phyloP scores from a whole-genome alignment of 2,797 vertebrate species.

The Tenualosa thibaudeaui region DNA sequence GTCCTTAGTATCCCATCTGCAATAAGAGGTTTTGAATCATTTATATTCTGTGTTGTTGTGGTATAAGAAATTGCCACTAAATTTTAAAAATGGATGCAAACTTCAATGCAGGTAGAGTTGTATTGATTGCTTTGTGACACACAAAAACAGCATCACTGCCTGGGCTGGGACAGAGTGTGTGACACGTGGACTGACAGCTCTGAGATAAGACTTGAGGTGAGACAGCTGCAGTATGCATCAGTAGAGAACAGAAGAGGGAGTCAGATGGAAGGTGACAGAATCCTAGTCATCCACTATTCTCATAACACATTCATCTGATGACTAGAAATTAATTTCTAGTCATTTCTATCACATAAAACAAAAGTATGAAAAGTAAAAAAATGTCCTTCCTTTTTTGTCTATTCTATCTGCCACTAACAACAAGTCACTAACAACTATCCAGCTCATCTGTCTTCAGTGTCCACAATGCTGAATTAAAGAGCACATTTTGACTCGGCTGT shows the following conservation, averaged over 20 bases:
- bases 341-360: not conserved
- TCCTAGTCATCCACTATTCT: not conserved
- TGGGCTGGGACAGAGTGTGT: not conserved
- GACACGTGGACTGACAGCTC: not conserved
- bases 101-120: not conserved
- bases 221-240: not conserved
- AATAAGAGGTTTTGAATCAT: constrained; percentile 39
- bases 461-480: not conserved
- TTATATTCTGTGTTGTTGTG: not conserved
- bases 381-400: not conserved
- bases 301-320: not conserved
- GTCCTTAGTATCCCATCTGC: constrained; percentile 86
- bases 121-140: not conserved
- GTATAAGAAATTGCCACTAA: not conserved
- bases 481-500: not conserved
- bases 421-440: not conserved
- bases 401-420: not conserved
- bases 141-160: not conserved
- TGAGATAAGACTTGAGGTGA: not conserved
- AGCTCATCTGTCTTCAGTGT: not conserved
- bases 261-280: not conserved
- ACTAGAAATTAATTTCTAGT: not conserved
- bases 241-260: not conserved
- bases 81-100: not conserved
- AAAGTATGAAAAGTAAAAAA: no score